These are phyloP conservation scores for Axinella damicornis DNA, from an alignment of 37 sponge, comb jelly and placozoan genomes.

Conservation along the genomic window DNA sequence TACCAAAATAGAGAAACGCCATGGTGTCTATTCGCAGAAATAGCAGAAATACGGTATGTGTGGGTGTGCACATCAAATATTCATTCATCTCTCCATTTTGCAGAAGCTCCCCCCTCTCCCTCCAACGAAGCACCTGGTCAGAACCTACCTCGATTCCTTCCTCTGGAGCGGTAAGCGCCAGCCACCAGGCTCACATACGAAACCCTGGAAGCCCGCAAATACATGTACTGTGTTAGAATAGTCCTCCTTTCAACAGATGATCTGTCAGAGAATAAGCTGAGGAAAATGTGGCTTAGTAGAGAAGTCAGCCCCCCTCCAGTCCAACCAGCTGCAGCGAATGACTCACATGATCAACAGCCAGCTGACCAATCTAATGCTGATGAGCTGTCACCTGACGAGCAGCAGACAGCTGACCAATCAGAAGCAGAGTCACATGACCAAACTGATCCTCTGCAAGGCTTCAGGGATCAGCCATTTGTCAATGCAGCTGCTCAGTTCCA, in stretches of 20 bases:
- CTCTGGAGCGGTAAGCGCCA: constrained; percentile 56
- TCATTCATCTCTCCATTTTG: not conserved
- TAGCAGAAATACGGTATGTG: too few relatives aligned
- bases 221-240: too few relatives aligned
- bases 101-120: constrained; percentile 63
- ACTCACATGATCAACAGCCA: not conserved
- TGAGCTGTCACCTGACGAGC: too few relatives aligned
- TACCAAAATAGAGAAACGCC: too few relatives aligned
- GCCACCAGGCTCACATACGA: too few relatives aligned
- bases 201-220: too few relatives aligned
- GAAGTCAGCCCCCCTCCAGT: not conserved
- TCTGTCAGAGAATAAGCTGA: constrained; percentile 31
- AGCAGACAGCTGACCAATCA: too few relatives aligned
- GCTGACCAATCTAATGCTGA: not conserved
- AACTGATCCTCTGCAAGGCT: constrained; percentile 22
- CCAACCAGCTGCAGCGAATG: constrained; percentile 2
- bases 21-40: too few relatives aligned
- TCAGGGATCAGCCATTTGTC: constrained; percentile 64
- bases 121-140: constrained; percentile 50
- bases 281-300: constrained; percentile 17
- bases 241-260: constrained; percentile 10
- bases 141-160: constrained; percentile 37
- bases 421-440: not conserved
- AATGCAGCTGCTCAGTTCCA: constrained; percentile 47
- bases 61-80: not conserved